Base-by-base conservation (phyloP, 2,113 vertebrate genomes). In the Otocyon megalotis region DNA sequence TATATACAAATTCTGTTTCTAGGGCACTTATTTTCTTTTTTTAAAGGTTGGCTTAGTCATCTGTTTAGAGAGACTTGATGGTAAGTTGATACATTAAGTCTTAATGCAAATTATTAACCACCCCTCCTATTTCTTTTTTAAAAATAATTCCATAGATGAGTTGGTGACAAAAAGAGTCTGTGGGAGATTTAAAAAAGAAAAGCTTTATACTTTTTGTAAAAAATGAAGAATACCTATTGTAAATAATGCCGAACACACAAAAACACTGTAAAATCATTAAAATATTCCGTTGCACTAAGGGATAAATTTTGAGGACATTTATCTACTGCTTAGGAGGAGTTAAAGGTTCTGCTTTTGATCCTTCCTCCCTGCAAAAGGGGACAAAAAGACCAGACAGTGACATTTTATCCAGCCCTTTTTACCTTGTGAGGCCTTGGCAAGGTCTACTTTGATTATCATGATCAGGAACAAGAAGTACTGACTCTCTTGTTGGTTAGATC, bases 401-500 rank as follows among this genome's bases (percentile, higher is more conserved):
- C 24, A 87, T 93, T 92, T 91, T 86, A n/a, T 60, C 63, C 84
- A 77, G 48, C 16, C 13, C 8, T 72, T 95, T 95, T 67, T 54
- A 60, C 53, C 22, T 77, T 37, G 54, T 8, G 43, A 35, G 48
- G 11, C 11, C 8, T 14, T 89, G 87, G 37, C 43, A 74, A 92
- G n/a, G 35, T 92, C 20, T 16, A 28, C 77, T 96, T 94, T 94
- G 92, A 90, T 82, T 60, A 48, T 19, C 43, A n/a, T 28, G 43
- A 65, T 83, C 20, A 86, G 82, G 76, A 88, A 22, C 9, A 76
- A 86, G 79, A 92, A 71, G 28, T 16, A 30, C n/a, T 83, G n/a
- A 24, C 2, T 14, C 5, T 32, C 71, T n/a, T 62, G 11, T 65
- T 28, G 4, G 16, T 71, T 72, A 60, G 12, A 48, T 84, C 53